Conservation (phyloP, 2,797 vertebrate species). For the Chelmon rostratus region DNA sequence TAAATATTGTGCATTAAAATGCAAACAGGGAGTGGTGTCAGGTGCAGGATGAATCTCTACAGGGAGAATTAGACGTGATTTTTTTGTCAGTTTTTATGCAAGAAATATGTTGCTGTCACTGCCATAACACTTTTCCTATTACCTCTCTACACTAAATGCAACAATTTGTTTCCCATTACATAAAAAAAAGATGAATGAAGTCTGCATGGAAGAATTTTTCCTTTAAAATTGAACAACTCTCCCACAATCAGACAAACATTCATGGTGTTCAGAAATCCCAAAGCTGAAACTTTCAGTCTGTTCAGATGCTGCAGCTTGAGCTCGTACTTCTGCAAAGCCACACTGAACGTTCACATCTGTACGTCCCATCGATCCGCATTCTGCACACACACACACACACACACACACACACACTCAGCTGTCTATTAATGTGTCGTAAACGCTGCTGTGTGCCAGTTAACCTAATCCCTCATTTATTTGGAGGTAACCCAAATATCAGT, state of each 20-base stretch:
- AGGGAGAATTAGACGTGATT: background rate
- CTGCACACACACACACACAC: slow-evolving; percentile 38
- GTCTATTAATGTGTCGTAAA: slow-evolving; percentile 59
- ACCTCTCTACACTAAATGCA: background rate
- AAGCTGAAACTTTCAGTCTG: background rate
- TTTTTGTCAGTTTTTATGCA: background rate
- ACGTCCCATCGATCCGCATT: slow-evolving; percentile 17
- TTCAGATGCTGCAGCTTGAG: background rate
- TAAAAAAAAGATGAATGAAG: no score
- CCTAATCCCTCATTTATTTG: slow-evolving; percentile 81
- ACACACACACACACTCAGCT: slow-evolving; percentile 51
- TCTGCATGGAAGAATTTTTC: background rate
- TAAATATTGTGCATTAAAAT: no score
- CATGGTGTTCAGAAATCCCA: no score
- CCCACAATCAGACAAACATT: no score
- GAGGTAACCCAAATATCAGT: slow-evolving; percentile 82
- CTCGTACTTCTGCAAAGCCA: background rate
- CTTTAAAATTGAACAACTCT: background rate
- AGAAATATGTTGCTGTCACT: background rate
- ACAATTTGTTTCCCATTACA: slow-evolving; percentile 18
- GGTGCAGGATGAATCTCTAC: background rate
- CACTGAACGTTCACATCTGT: slow-evolving; percentile 3
- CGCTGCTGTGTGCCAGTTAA: slow-evolving; percentile 68
- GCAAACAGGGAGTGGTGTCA: background rate
- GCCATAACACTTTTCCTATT: background rate